Evolutionary conservation across 1,140 invertebrate genomes (phyloP).

Genomic region (Pogonomyrmex californicus): DNA sequence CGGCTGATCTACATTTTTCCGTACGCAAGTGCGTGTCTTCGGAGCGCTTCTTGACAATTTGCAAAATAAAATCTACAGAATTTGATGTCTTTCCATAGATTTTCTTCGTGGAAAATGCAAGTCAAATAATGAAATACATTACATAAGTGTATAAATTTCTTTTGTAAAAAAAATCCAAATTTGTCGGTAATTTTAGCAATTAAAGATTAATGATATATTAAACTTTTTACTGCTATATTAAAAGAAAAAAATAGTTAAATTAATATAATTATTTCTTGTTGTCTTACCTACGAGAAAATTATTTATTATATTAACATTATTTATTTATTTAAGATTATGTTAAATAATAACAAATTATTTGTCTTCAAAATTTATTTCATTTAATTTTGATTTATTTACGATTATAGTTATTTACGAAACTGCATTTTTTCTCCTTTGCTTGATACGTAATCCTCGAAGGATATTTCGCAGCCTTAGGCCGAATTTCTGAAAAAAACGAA

Average conservation of each 20-base stretch:
- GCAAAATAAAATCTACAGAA: neutral
- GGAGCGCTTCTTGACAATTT: neutral
- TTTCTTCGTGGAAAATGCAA: neutral
- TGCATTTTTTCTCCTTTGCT: neutral
- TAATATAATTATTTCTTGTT: constrained; percentile 6
- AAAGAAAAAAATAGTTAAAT: neutral
- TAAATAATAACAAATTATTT: neutral
- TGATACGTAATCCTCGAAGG: neutral
- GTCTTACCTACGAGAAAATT: neutral
- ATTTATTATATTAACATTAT: neutral
- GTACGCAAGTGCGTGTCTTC: constrained; percentile 50
- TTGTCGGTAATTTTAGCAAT: no score
- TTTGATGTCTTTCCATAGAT: neutral
- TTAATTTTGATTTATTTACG: neutral
- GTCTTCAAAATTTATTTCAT: neutral
- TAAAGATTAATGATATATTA: no score
- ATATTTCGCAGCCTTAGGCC: neutral
- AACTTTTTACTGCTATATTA: neutral
- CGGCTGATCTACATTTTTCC: constrained; percentile 70
- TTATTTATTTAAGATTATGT: constrained; percentile 5
- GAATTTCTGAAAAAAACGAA: constrained; percentile 20
- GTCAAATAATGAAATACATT: neutral
- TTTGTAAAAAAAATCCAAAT: neutral
- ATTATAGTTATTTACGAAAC: neutral
- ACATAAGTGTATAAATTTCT: neutral